Evolutionary conservation across 2,888 invertebrate species (phyloP).

Genomic region (Xestia xanthographa): DNA sequence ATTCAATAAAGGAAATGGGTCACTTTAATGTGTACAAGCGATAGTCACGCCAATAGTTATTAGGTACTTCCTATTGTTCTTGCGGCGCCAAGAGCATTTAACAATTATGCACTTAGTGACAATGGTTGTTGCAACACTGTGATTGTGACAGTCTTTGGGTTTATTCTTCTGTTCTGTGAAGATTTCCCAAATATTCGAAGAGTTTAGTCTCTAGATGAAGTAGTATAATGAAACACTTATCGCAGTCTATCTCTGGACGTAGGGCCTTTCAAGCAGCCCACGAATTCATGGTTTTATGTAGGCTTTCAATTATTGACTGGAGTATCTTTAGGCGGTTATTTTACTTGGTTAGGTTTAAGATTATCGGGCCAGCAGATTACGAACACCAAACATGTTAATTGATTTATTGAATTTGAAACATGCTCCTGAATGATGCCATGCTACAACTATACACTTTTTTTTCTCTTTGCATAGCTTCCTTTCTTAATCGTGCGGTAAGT

Average conservation of each 20-base stretch:
- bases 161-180: background rate
- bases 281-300: background rate
- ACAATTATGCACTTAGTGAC: background rate
- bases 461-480: background rate
- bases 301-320: background rate
- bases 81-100: background rate
- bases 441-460: background rate
- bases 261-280: background rate
- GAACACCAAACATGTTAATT: background rate
- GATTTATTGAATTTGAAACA: background rate
- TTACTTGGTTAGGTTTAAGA: background rate
- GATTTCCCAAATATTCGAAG: background rate
- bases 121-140: background rate
- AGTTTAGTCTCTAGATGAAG: background rate
- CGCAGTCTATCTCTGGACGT: background rate
- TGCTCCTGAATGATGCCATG: background rate
- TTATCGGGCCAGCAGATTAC: background rate
- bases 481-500: too few relatives aligned
- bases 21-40: slow-evolving; percentile 45
- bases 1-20: slow-evolving; percentile 62
- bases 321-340: background rate
- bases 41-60: slow-evolving; percentile 31
- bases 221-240: background rate
- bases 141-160: background rate
- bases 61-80: slow-evolving; percentile 1